Evolutionary conservation across 2,888 invertebrate genomes (phyloP), one percentile per base, ranked within the genome.

Genomic region (Drosophila suboccidentalis): DNA sequence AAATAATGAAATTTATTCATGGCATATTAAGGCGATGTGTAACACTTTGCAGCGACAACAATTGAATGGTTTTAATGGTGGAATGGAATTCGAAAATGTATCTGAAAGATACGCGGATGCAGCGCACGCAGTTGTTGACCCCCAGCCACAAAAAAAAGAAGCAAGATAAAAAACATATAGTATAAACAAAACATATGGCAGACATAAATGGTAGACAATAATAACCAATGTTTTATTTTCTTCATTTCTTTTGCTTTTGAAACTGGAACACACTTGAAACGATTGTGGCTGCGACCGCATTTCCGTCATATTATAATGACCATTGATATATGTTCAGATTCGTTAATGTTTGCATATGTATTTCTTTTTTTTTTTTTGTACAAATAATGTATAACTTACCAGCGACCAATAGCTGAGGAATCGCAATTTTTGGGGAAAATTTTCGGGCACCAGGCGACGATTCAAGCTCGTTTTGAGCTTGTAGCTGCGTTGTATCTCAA

Each of bases 321-420:
- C 71, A 65, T 39, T 39, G 46, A 62, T 59, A 70, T 65, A 69
- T 53, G 50, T 11, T 11, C 17, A 38, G 13, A 13, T 44, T n/a
- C n/a, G n/a, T n/a, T n/a, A n/a, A n/a, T n/a, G n/a, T n/a, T n/a
- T n/a, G n/a, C n/a, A n/a, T n/a, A n/a, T n/a, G n/a, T n/a, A n/a
- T n/a, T n/a, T n/a, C n/a, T n/a, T n/a, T 15, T 38, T n/a, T 11
- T 15, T 13, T 44, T 47, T 19, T 44, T 17, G 41, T 17, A 2
- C 19, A 55, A n/a, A n/a, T n/a, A n/a, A n/a, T n/a, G n/a, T 32
- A 11, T 38, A 39, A 92, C 94, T 93, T 91, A 94, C 94, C 93
- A 94, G 89, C 80, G 93, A 93, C 94, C 94, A 94, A 82, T 94
- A 93, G 34, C 94, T 93, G 61, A 94, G 90, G 81, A 92, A 94